Evolutionary conservation across 1,140 invertebrate species (phyloP).

Genomic region (Sycobia sp.): DNA sequence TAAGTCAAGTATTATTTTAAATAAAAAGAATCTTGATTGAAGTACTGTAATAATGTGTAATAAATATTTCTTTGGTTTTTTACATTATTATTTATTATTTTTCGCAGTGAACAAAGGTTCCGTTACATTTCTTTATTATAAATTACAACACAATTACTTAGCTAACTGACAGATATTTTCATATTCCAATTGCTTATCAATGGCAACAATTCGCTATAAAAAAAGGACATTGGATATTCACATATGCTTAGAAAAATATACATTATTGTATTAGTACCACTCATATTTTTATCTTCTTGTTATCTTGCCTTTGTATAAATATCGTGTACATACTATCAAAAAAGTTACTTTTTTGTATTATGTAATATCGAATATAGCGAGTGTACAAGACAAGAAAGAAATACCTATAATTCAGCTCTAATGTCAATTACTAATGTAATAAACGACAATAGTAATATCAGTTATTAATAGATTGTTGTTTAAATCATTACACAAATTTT

Average conservation of each 20-base stretch:
- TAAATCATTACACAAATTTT: not conserved
- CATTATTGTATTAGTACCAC: constrained; percentile 33
- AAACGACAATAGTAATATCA: constrained; percentile 19
- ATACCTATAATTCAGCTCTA: constrained; percentile 12
- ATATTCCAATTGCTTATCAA: constrained; percentile 33
- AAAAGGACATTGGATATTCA: constrained; percentile 40
- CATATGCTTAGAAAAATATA: constrained; percentile 54
- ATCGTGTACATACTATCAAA: constrained; percentile 29
- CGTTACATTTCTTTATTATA: constrained; percentile 47
- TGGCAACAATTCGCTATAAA: constrained; percentile 41
- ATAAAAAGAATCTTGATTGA: constrained; percentile 31
- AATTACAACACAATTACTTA: constrained; percentile 48
- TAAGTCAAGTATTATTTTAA: constrained; percentile 34
- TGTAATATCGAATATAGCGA: constrained; percentile 12
- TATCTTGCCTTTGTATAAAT: constrained; percentile 35
- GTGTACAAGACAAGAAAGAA: constrained; percentile 27
- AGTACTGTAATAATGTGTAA: constrained; percentile 12
- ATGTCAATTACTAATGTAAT: constrained; percentile 22
- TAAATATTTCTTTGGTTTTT: constrained; percentile 21
- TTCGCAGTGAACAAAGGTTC: constrained; percentile 42
- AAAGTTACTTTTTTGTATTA: constrained; percentile 14
- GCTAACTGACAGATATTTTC: constrained; percentile 36
- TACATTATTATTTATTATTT: constrained; percentile 40
- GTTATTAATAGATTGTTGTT: constrained; percentile 21
- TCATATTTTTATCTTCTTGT: constrained; percentile 6